Base-by-base conservation (phyloP, 2,113 vertebrate species). In the Cairina moschata region DNA sequence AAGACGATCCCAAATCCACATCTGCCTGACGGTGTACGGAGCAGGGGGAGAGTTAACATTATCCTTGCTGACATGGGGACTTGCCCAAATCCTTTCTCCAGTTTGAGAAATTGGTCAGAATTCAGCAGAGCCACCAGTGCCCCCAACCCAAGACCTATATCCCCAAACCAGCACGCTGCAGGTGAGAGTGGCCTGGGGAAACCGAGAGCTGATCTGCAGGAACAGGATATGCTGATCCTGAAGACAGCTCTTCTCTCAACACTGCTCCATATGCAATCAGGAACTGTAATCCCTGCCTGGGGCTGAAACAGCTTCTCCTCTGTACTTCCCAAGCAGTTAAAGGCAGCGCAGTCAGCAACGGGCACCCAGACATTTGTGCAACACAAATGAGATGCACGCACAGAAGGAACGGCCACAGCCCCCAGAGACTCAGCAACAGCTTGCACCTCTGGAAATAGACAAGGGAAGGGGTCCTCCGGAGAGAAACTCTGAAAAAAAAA, bases 381-480 rank as follows among this genome's bases (percentile, higher is more conserved):
- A 26, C 23, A 5, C 14, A 4, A 22, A 8, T 7, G 60, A 67
- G 40, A 5, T 2, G 3, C 4, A 7, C 0, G 7, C 6, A 13
- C 75, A 36, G 28, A 1, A 46, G 59, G 34, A 83, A 58, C 3
- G 1, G 4, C 31, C 2, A 15, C 44, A 50, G 14, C 22, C 55
- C 62, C 3, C 44, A 73, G 55, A 54, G 29, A 54, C 25, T 11
- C 0, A 1, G 14, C 32, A 42, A 36, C 10, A 36, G n/a, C 76
- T 42, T 11, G 21, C 40, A 66, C 2, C 32, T 52, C 44, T 44
- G 40, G 42, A 76, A 73, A 32, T 3, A 31, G 0, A 0, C 1
- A 7, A n/a, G 15, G 20, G 12, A 67, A 90, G 58, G 14, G 15
- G 17, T 18, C 32, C 26, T 38, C 65, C 13, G 2, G 1, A 32